Evolutionary conservation across 2,797 vertebrate species (phyloP).

Genomic region (Bovichtus variegatus): DNA sequence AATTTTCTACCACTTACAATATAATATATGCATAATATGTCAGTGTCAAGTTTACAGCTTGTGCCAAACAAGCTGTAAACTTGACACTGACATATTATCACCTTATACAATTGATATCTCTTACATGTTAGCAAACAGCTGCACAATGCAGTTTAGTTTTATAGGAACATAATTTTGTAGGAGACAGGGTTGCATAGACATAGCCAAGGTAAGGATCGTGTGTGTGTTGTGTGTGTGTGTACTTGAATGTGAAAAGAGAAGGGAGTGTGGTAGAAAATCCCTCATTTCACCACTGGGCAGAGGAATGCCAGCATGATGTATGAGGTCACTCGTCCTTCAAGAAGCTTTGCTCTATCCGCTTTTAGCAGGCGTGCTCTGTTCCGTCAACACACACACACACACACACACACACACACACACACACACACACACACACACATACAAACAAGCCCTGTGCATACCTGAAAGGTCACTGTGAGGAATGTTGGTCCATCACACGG

Average conservation of each 20-base stretch:
- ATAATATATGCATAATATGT: too few species aligned
- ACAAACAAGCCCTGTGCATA: conserved; percentile 27
- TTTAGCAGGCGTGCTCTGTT: conserved; percentile 64
- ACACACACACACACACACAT: conserved; percentile 33
- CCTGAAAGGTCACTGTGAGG: conserved; percentile 77
- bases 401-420: conserved; percentile 36
- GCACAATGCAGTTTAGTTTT: too few species aligned
- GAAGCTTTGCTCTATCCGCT: conserved; percentile 68
- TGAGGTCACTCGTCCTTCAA: conserved; percentile 79
- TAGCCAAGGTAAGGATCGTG: too few species aligned
- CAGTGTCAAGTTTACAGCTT: not conserved
- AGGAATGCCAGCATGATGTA: conserved; percentile 74
- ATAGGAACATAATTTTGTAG: too few species aligned
- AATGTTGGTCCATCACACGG: conserved; percentile 69
- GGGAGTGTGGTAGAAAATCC: conserved; percentile 69
- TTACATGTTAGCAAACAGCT: too few species aligned
- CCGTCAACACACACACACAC: conserved; percentile 29
- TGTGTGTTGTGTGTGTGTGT: not conserved
- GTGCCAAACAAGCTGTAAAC: not conserved
- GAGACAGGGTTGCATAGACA: too few species aligned
- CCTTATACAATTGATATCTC: too few species aligned
- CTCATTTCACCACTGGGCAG: conserved; percentile 70
- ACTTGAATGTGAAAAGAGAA: conserved; percentile 24
- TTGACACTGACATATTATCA: not conserved
- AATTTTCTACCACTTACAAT: too few species aligned